Conservation (phyloP, 1,140 invertebrate species). For the Xylocopa sonorina region DNA sequence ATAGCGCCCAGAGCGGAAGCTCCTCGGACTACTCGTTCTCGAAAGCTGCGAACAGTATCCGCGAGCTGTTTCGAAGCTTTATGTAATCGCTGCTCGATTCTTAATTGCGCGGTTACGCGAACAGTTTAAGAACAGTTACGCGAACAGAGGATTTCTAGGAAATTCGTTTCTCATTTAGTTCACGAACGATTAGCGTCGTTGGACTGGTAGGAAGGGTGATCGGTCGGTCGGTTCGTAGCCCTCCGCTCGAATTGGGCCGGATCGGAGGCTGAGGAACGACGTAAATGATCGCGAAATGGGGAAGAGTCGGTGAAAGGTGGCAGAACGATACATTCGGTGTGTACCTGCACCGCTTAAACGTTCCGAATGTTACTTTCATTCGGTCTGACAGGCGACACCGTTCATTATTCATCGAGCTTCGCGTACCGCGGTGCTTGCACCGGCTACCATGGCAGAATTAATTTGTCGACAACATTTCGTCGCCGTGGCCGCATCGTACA, state of each 20-base stretch:
- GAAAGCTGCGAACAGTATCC: neutral
- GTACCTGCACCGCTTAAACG: conserved; percentile 37
- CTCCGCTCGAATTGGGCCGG: too few species aligned
- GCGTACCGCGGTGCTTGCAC: conserved; percentile 29
- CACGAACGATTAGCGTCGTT: too few species aligned
- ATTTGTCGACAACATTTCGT: conserved; percentile 58
- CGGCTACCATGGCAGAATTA: conserved; percentile 50
- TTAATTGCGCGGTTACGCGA: too few species aligned
- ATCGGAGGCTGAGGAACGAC: conserved; percentile 3
- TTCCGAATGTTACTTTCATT: conserved; percentile 61
- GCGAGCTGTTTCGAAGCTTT: neutral
- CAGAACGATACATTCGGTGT: conserved; percentile 7
- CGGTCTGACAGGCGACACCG: conserved; percentile 47
- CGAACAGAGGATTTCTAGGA: too few species aligned
- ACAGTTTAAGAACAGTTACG: too few species aligned
- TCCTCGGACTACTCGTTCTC: neutral
- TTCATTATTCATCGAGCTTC: conserved; percentile 61
- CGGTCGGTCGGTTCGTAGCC: too few species aligned
- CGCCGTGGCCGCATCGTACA: neutral
- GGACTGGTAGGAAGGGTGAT: too few species aligned
- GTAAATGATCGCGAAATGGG: neutral
- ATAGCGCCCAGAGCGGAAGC: neutral
- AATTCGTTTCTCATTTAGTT: too few species aligned
- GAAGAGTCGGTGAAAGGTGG: conserved; percentile 43
- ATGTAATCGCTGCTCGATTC: too few species aligned